These are phyloP conservation scores for Lethrus apterus DNA, from an alignment of 1,140 invertebrate species.

Conservation along the genomic window DNA sequence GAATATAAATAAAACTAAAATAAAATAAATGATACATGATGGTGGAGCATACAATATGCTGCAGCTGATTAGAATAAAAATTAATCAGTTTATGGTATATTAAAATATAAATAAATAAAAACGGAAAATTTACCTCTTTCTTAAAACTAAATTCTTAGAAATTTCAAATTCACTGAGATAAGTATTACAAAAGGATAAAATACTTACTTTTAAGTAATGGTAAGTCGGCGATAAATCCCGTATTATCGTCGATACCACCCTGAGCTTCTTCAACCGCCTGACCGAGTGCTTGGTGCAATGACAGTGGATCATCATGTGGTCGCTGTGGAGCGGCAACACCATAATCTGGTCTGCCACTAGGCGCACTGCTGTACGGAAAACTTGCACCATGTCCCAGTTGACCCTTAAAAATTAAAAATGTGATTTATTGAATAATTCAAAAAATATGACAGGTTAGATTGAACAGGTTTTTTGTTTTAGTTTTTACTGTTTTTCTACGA, in stretches of 20 bases:
- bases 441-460: neutral
- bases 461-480: too few relatives aligned
- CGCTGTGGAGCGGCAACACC: conserved; percentile 33
- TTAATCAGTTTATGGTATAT: too few relatives aligned
- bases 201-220: conserved; percentile 83
- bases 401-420: conserved; percentile 29
- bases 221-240: conserved; percentile 78
- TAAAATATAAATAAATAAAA: conserved; percentile 9
- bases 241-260: conserved; percentile 74
- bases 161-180: too few relatives aligned
- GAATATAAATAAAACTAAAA: too few relatives aligned
- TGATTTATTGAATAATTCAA: too few relatives aligned
- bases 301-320: conserved; percentile 50
- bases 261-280: conserved; percentile 66
- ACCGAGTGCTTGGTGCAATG: conserved; percentile 57
- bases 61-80: too few relatives aligned
- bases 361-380: conserved; percentile 44
- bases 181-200: conserved; percentile 3
- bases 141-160: neutral
- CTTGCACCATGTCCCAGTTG: conserved; percentile 49
- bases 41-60: too few relatives aligned
- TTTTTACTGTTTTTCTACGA: too few relatives aligned
- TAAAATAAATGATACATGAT: too few relatives aligned
- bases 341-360: conserved; percentile 42
- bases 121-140: neutral